Evolutionary conservation across 2,113 vertebrate species (phyloP).

Genomic region (Cromileptes altivelis): DNA sequence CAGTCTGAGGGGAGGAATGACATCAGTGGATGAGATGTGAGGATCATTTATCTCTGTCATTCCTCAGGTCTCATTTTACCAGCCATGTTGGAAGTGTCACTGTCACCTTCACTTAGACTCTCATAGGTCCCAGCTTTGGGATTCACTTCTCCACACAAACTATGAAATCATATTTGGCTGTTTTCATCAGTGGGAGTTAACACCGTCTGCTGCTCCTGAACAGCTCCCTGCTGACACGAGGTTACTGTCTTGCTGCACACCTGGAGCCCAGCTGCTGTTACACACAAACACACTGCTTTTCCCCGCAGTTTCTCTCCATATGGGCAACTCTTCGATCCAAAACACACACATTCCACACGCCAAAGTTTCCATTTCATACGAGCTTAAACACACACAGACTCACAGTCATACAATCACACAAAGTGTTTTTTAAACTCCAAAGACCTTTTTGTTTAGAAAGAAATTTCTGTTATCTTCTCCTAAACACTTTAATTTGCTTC

Average conservation of each 20-base stretch:
- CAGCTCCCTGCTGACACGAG: conserved; percentile 44
- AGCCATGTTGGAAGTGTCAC: conserved; percentile 11
- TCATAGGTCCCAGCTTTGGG: neutral
- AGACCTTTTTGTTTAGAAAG: neutral
- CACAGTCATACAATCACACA: neutral
- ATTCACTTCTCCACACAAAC: neutral
- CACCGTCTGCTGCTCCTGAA: conserved; percentile 30
- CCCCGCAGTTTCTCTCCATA: conserved; percentile 9
- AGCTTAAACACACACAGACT: conserved; percentile 1
- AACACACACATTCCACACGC: conserved; percentile 48
- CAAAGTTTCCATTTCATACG: conserved; percentile 46
- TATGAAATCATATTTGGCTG: conserved; percentile 49
- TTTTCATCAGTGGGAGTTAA: conserved; percentile 30
- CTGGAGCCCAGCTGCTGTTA: conserved; percentile 51
- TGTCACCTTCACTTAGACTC: conserved; percentile 14
- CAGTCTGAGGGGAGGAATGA: neutral
- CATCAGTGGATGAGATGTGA: neutral
- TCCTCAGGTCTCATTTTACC: neutral
- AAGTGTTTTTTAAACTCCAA: neutral
- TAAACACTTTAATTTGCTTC: neutral
- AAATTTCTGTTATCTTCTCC: neutral
- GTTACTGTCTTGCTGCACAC: conserved; percentile 45
- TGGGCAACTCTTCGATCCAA: conserved; percentile 30
- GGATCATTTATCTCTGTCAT: conserved; percentile 4
- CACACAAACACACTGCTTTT: neutral